Percentiles rank a stretch among this genome's conserved stretches.
Conservation (phyloP, 2,888 invertebrate species). For the Apomyelois bistriatella region DNA sequence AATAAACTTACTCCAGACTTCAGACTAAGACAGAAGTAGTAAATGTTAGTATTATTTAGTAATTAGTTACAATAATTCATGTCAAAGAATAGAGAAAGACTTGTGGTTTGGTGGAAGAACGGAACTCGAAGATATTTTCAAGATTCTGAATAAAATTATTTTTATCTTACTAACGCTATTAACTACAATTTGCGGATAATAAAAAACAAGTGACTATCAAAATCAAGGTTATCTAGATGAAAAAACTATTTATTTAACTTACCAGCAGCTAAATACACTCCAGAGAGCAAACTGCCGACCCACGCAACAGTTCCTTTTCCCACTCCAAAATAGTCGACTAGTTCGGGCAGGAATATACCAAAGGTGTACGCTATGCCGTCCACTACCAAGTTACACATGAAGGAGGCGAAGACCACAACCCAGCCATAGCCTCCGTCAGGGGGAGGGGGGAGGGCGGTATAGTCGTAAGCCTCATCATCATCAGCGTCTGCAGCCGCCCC, state of each 20-base stretch:
- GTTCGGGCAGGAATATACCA: conserved; percentile 92
- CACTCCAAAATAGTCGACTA: conserved; percentile 89
- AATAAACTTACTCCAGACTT: too few species aligned
- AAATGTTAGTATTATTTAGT: too few species aligned
- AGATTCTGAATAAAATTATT: too few species aligned
- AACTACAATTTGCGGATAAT: too few species aligned
- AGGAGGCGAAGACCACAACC: conserved; percentile 97
- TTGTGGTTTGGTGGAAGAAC: too few species aligned
- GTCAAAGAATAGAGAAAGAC: too few species aligned
- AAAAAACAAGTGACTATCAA: too few species aligned
- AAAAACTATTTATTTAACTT: conserved; percentile 35
- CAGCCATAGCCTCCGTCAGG: conserved; percentile 96
- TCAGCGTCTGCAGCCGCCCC: conserved; percentile 78
- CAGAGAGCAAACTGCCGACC: conserved; percentile 96
- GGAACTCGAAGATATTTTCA: too few species aligned
- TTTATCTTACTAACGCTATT: too few species aligned
- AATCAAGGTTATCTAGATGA: too few species aligned
- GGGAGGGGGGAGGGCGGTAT: conserved; percentile 90
- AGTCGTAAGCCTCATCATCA: conserved; percentile 82
- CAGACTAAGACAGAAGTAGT: too few species aligned
- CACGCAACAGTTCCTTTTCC: conserved; percentile 94
- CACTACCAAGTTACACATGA: conserved; percentile 98
- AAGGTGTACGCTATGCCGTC: conserved; percentile 99
- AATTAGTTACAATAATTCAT: too few species aligned
- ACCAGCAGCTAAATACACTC: conserved; percentile 97